Evolutionary conservation across 2,113 vertebrate species (phyloP), one percentile per base, ranked within the genome.

Genomic region (Hydrolagus affinis): DNA sequence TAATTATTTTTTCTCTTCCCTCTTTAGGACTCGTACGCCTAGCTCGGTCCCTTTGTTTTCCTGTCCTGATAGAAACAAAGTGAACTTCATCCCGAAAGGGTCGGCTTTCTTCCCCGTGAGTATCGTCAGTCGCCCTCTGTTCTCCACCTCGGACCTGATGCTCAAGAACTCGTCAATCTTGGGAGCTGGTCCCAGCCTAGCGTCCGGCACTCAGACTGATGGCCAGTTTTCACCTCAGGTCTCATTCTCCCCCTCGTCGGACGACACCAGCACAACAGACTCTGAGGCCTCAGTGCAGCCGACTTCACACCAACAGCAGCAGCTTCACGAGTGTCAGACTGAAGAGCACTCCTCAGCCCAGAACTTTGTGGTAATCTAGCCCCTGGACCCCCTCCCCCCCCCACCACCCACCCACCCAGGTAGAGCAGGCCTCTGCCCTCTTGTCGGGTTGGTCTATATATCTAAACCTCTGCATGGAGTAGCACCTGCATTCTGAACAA

Each of bases 31-130:
- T 90, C 95, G 96, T 88, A 95, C 95, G 89, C 93, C 96, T 86
- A 85, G 95, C 87, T 92, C 95, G 74, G 90, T 92, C 89, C 96
- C 96, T 85, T 96, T 98, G 89, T 97, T 98, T 94, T 99, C 98
- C 92, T 99, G 97, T 90, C 97, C 97, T 68, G 97, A 98, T 95
- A 99, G 98, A 94, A 99, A 99, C 96, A 99, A 99, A 91, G 97
- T 99, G 91, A 99, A 99, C 93, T 99, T 99, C 95, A 98, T 97
- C 92, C 93, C 97, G 3, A 98, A 96, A 0, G 97, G 97, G 90
- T 98, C 97, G 23, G 97, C 97, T 86, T 99, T 99, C 95, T 99
- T 97, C 93, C 97, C 97, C 60, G 97, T 98, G 87, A 96, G 93
- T 89, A 95, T 99, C 28, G 93, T 96, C 17, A 96, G 95, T 23